Percentiles rank a stretch among this genome's conserved stretches.
These are phyloP conservation scores for Pseudochirops cupreus DNA, from an alignment of 2,797 vertebrate species.

Conservation along the genomic window DNA sequence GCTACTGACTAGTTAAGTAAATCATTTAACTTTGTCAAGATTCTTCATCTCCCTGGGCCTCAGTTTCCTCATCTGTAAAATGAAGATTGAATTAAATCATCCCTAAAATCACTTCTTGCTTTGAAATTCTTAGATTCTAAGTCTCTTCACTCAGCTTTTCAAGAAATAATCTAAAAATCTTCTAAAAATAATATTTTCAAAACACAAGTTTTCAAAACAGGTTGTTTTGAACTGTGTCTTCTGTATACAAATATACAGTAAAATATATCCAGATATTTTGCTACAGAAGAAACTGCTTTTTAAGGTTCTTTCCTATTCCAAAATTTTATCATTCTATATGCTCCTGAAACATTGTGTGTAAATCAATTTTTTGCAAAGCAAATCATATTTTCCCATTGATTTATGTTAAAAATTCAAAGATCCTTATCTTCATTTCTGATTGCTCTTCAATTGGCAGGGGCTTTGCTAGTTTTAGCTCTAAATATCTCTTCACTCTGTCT, in stretches of 20 bases:
- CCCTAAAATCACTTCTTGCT: neutral
- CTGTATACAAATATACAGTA: neutral
- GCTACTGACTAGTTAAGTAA: neutral
- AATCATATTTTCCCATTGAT: conserved; percentile 24
- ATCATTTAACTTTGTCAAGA: neutral
- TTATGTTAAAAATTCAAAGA: conserved; percentile 25
- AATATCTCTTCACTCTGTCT: neutral
- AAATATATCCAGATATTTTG: neutral
- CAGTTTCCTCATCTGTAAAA: neutral
- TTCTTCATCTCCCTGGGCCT: neutral
- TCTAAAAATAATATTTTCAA: conserved; percentile 42
- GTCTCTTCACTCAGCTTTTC: conserved; percentile 11
- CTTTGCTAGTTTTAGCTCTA: neutral
- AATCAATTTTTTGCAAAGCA: conserved; percentile 24
- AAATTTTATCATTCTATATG: neutral
- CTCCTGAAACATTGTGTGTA: neutral
- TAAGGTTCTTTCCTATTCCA: neutral
- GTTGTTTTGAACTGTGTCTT: neutral
- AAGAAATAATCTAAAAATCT: neutral
- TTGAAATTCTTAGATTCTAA: neutral
- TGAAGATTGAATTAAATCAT: neutral
- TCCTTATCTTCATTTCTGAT: neutral
- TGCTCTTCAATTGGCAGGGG: neutral
- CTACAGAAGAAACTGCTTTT: neutral
- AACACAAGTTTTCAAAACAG: neutral